A percentile compares a stretch with the other conserved stretches of the same genome.
Conservation (phyloP, 2,113 vertebrate genomes). For the Nothocercus julius region DNA sequence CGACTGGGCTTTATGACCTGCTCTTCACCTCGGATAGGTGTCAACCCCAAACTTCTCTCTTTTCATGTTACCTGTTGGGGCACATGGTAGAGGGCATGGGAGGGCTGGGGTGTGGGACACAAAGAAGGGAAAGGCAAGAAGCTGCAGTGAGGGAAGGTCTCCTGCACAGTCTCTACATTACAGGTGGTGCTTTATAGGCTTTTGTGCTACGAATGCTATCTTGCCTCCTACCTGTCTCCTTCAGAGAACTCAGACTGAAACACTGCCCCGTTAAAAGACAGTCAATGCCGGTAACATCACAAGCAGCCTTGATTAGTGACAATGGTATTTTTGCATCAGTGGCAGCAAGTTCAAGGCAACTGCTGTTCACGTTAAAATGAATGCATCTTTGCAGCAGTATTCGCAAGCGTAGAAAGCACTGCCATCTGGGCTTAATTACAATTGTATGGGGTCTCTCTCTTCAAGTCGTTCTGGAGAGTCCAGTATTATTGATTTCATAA, state of each 20-base stretch:
- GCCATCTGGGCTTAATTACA: constrained; percentile 50
- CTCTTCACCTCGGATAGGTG: background rate
- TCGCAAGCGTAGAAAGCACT: background rate
- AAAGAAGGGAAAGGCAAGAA: background rate
- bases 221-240: background rate
- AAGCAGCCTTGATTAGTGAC: constrained; percentile 13
- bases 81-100: background rate
- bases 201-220: background rate
- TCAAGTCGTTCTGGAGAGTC: constrained; percentile 44
- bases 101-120: background rate
- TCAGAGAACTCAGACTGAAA: background rate
- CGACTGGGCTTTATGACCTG: background rate
- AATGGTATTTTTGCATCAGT: constrained; percentile 15
- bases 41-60: background rate
- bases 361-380: background rate
- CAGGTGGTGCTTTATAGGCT: background rate
- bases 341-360: constrained; percentile 48
- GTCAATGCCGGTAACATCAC: background rate
- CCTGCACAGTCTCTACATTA: fast-evolving
- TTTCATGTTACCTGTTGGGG: background rate
- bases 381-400: background rate
- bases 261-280: background rate
- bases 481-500: constrained; percentile 49
- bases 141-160: background rate
- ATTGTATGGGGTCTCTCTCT: constrained; percentile 41